Percentiles rank a stretch among this genome's conserved stretches.
phyloP scores from a whole-genome alignment of 2,113 vertebrate species.

The Falcunculus frontatus region DNA sequence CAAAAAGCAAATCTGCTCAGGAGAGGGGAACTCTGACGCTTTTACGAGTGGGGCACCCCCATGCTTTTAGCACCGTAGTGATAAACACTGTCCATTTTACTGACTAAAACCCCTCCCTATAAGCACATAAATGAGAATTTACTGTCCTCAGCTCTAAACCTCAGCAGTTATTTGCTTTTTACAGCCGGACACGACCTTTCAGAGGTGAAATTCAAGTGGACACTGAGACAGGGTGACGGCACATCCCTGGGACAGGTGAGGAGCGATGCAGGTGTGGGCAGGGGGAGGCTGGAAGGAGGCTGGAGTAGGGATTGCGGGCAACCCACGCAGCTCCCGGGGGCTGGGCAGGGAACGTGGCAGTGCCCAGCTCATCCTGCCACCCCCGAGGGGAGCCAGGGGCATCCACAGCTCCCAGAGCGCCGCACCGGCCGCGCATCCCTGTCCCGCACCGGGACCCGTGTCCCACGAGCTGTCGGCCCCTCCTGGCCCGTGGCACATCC shows the following conservation, averaged over 20 bases:
- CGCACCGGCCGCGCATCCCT: rapidly evolving
- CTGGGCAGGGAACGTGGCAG: not conserved
- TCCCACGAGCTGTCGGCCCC: rapidly evolving
- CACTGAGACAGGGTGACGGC: not conserved
- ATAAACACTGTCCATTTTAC: not conserved
- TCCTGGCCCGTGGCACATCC: rapidly evolving
- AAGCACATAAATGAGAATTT: not conserved
- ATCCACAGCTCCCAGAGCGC: not conserved
- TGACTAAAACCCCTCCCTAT: not conserved
- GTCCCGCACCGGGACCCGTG: rapidly evolving
- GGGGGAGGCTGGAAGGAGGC: not conserved
- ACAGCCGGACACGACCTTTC: not conserved
- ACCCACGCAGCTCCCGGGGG: not conserved
- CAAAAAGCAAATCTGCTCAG: not conserved
- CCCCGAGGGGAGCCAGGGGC: not conserved
- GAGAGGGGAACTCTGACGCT: not conserved
- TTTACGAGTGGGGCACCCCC: not conserved
- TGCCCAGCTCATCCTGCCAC: not conserved
- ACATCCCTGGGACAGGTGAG: not conserved
- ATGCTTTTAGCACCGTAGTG: not conserved
- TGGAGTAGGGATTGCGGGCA: not conserved
- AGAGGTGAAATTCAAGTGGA: not conserved
- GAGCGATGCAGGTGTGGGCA: not conserved
- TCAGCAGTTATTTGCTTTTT: not conserved
- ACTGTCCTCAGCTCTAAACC: not conserved